These are phyloP conservation scores for Apoda limacodes DNA, from an alignment of 2,888 invertebrate species.

Conservation along the genomic window DNA sequence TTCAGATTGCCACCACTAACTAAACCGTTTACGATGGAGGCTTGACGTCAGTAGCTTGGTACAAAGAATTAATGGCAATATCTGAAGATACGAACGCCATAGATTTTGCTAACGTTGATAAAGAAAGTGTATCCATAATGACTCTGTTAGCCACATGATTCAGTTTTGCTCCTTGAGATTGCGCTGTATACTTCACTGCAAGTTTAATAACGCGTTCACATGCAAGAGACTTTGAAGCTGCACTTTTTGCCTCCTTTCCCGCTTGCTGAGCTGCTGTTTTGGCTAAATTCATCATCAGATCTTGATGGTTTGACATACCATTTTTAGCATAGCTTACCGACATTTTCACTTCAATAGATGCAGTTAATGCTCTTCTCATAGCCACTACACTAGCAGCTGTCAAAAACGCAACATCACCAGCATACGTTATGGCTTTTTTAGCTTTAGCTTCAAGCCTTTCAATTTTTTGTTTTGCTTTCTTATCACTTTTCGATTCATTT, in stretches of 20 bases:
- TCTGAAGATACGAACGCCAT: conserved; percentile 62
- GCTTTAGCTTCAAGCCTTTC: conserved; percentile 55
- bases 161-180: conserved; percentile 51
- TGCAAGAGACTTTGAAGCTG: conserved; percentile 51
- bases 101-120: conserved; percentile 56
- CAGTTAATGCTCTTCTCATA: conserved; percentile 54
- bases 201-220: conserved; percentile 54
- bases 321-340: conserved; percentile 55
- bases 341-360: conserved; percentile 62
- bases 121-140: conserved; percentile 55
- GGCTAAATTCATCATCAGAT: conserved; percentile 62
- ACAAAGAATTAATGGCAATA: conserved; percentile 60
- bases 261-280: conserved; percentile 63
- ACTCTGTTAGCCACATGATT: conserved; percentile 60
- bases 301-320: conserved; percentile 59
- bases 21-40: conserved; percentile 44
- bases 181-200: conserved; percentile 56
- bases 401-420: conserved; percentile 61
- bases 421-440: conserved; percentile 58
- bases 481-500: conserved; percentile 40
- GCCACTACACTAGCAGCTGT: conserved; percentile 61
- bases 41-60: conserved; percentile 57
- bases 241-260: conserved; percentile 59
- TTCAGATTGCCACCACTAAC: not conserved
- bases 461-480: conserved; percentile 44